Evolutionary conservation across 2,888 invertebrate species (phyloP).

Genomic region (Spisula solida): DNA sequence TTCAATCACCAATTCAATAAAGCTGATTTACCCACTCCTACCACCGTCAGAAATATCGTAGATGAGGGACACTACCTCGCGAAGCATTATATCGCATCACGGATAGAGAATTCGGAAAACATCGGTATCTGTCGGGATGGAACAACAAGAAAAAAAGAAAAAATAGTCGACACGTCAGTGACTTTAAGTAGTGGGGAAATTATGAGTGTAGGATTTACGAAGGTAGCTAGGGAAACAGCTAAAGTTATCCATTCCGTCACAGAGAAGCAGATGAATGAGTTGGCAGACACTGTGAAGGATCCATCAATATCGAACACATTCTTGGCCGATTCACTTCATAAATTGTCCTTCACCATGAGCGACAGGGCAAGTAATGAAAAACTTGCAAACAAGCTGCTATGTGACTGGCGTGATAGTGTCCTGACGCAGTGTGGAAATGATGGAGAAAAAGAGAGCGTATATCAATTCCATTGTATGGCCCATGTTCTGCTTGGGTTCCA

Average conservation of each 20-base stretch:
- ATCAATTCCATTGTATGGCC: background rate
- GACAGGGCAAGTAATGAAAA: background rate
- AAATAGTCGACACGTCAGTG: background rate
- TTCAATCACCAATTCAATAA: background rate
- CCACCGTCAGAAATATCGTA: background rate
- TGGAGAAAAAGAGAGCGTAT: background rate
- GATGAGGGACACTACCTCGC: conserved; percentile 1
- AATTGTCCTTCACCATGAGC: background rate
- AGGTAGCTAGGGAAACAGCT: background rate
- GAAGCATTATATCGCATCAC: background rate
- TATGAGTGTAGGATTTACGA: background rate
- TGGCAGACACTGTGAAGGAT: background rate
- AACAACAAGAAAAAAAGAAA: background rate
- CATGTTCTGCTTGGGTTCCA: background rate
- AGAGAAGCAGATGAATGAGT: background rate
- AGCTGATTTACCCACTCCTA: background rate
- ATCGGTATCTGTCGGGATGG: background rate
- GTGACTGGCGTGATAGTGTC: background rate
- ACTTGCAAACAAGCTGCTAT: no score
- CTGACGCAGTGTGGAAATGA: background rate
- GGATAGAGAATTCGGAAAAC: background rate
- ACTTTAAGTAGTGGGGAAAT: background rate
- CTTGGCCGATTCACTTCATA: background rate
- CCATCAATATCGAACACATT: no score
- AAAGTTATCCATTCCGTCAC: background rate